Evolutionary conservation across 2,113 vertebrate genomes (phyloP).

Genomic region (Carassius auratus): DNA sequence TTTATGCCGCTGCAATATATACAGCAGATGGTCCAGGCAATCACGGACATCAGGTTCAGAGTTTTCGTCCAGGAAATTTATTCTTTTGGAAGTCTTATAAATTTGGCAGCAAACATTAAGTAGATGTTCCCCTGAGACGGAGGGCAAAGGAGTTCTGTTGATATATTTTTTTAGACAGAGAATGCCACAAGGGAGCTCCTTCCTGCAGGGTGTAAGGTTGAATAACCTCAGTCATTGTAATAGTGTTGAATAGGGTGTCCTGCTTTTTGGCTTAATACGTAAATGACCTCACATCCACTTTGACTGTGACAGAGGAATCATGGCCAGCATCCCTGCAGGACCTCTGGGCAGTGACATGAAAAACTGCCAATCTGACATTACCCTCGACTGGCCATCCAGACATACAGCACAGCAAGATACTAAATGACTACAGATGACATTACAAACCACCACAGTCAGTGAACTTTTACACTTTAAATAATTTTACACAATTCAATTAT

Average conservation of each 20-base stretch:
- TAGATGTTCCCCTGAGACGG: constrained; percentile 1
- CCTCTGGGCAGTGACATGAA: not conserved
- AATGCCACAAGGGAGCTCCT: not conserved
- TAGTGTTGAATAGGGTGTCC: not conserved
- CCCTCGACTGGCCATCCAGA: not conserved
- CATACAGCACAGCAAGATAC: not conserved
- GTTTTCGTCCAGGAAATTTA: not conserved
- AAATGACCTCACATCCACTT: constrained; percentile 22
- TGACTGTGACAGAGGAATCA: constrained; percentile 13
- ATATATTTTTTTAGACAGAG: not conserved
- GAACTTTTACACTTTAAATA: not conserved
- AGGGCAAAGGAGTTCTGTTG: constrained; percentile 19
- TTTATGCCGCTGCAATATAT: constrained; percentile 4
- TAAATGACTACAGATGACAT: not conserved
- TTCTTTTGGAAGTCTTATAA: not conserved
- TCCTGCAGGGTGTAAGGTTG: constrained; percentile 24
- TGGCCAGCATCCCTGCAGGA: not conserved
- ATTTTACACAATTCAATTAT: not conserved
- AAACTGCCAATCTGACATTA: not conserved
- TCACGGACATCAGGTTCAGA: constrained; percentile 7
- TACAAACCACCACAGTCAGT: not conserved
- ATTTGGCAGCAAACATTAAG: not conserved
- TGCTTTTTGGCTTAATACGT: not conserved
- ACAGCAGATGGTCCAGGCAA: constrained; percentile 11
- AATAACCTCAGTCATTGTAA: not conserved